Percentiles rank a stretch among this genome's conserved stretches.
Evolutionary conservation across 2,113 vertebrate genomes (phyloP).

Genomic region (Phyllopteryx taeniolatus): DNA sequence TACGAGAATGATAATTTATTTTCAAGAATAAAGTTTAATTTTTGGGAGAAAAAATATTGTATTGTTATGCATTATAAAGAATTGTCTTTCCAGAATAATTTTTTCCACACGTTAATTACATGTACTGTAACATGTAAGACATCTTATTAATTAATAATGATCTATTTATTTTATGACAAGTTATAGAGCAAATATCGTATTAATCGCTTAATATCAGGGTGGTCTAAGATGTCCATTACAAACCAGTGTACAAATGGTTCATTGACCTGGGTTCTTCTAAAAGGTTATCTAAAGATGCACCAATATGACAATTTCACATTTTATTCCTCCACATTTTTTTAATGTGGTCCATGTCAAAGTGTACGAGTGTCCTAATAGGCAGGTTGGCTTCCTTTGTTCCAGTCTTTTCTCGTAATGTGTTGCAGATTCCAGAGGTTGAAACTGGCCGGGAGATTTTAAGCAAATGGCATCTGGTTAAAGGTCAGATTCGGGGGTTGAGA

Average conservation of each 20-base stretch:
- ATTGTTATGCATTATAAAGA: too few relatives aligned
- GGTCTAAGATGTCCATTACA: not conserved
- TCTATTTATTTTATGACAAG: too few relatives aligned
- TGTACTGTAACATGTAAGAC: too few relatives aligned
- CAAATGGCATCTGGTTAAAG: slow-evolving; percentile 80
- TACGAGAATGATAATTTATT: too few relatives aligned
- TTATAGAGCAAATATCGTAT: too few relatives aligned
- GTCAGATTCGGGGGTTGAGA: slow-evolving; percentile 61
- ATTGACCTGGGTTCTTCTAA: not conserved
- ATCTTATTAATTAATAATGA: too few relatives aligned
- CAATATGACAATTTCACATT: slow-evolving; percentile 13
- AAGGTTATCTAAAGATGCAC: not conserved
- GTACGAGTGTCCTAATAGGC: slow-evolving; percentile 70
- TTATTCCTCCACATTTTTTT: slow-evolving; percentile 14
- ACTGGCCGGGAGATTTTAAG: slow-evolving; percentile 70
- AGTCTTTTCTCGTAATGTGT: slow-evolving; percentile 68
- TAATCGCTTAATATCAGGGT: too few relatives aligned
- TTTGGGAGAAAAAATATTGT: too few relatives aligned
- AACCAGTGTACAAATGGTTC: not conserved
- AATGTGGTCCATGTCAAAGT: slow-evolving; percentile 68
- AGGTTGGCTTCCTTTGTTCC: slow-evolving; percentile 61
- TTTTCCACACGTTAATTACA: too few relatives aligned
- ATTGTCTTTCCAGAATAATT: too few relatives aligned
- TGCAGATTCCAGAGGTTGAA: slow-evolving; percentile 79
- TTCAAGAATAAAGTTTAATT: too few relatives aligned